Evolutionary conservation across 2,888 invertebrate genomes (phyloP).

Genomic region (Celastrina argiolus): DNA sequence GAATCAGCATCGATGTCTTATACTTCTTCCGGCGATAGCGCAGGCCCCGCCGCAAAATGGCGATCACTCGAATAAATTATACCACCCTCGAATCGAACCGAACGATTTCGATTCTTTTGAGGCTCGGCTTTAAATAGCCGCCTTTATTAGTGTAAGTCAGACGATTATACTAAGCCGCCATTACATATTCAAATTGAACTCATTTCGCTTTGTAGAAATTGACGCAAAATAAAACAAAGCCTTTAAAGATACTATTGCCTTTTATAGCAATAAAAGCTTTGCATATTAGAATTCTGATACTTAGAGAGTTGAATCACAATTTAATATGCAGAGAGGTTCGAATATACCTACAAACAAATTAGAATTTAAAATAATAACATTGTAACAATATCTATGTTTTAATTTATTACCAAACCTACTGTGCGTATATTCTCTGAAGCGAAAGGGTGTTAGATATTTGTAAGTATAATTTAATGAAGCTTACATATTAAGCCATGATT

Average conservation of each 20-base stretch:
- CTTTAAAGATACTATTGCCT: conserved; percentile 54
- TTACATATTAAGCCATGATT: conserved; percentile 43
- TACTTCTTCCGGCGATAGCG: conserved; percentile 71
- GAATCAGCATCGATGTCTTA: conserved; percentile 78
- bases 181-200: conserved; percentile 78
- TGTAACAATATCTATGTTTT: not conserved
- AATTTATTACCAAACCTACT: conserved; percentile 2
- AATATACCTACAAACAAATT: not conserved
- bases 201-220: conserved; percentile 75
- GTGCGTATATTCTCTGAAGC: conserved; percentile 15
- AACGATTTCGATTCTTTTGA: conserved; percentile 77
- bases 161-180: conserved; percentile 76
- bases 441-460: conserved; percentile 32
- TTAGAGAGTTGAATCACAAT: not conserved
- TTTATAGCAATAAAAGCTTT: not conserved
- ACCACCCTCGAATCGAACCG: conserved; percentile 65
- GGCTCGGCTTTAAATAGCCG: conserved; percentile 67
- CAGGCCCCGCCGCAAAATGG: conserved; percentile 73
- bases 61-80: conserved; percentile 77
- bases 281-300: not conserved
- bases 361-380: too few species aligned
- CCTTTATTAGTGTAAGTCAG: conserved; percentile 78
- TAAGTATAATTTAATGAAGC: conserved; percentile 56
- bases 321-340: not conserved
- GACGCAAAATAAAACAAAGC: conserved; percentile 75